These are phyloP conservation scores for Dorcus parallelipipedus DNA, from an alignment of 2,888 invertebrate species.

Conservation along the genomic window DNA sequence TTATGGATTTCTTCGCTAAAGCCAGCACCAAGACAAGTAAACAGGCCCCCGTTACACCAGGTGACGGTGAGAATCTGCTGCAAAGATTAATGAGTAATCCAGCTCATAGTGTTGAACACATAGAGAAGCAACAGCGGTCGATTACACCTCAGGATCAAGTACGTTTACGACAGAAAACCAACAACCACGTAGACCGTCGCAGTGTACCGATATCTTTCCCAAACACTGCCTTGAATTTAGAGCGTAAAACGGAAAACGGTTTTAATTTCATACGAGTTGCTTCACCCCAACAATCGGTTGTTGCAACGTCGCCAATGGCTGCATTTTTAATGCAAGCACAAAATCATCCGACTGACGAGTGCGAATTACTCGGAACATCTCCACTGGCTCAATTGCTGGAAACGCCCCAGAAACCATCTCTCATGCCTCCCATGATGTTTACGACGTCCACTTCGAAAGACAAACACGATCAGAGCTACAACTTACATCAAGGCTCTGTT, in stretches of 20 bases:
- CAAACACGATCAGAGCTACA: constrained; percentile 24
- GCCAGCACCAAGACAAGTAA: constrained; percentile 61
- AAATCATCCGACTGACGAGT: constrained; percentile 24
- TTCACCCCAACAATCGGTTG: constrained; percentile 48
- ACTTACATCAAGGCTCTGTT: constrained; percentile 14
- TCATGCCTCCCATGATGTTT: constrained; percentile 87
- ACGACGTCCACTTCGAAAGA: constrained; percentile 51
- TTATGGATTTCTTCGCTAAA: constrained; percentile 84
- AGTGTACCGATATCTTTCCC: constrained; percentile 40
- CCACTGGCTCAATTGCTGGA: constrained; percentile 57
- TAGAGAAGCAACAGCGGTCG: constrained; percentile 81
- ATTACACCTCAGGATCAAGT: constrained; percentile 63
- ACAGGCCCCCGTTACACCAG: constrained; percentile 49
- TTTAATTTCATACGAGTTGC: constrained; percentile 55
- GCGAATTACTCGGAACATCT: constrained; percentile 42
- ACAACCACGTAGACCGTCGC: constrained; percentile 32
- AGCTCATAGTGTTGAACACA: constrained; percentile 80
- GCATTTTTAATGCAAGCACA: constrained; percentile 35
- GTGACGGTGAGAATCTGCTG: constrained; percentile 50
- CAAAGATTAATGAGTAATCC: constrained; percentile 81
- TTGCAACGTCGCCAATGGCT: constrained; percentile 30
- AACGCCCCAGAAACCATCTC: constrained; percentile 63
- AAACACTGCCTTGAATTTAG: constrained; percentile 25
- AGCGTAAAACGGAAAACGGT: constrained; percentile 49
- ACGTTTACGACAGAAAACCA: constrained; percentile 26